A percentile compares a stretch with the other conserved stretches of the same genome.
These are phyloP conservation scores for Tetanocera ferruginea DNA, from an alignment of 2,888 invertebrate genomes.

Conservation along the genomic window DNA sequence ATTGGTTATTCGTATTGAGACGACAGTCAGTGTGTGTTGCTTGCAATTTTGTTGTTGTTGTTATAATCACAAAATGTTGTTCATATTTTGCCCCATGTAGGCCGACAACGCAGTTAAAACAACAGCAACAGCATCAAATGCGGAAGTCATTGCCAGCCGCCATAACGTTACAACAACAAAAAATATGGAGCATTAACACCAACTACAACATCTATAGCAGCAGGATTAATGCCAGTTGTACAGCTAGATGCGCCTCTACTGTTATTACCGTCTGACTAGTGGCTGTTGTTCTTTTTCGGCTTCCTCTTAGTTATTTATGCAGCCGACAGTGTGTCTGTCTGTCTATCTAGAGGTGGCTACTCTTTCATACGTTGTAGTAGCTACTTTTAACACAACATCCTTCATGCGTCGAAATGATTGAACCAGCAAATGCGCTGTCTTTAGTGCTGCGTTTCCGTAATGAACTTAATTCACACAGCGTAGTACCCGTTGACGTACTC, in stretches of 20 bases:
- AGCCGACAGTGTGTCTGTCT: slow-evolving; percentile 10
- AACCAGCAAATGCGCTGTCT: too few species aligned
- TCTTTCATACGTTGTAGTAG: slow-evolving; percentile 4
- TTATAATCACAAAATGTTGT: too few species aligned
- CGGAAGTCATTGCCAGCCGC: background rate
- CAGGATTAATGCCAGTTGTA: background rate
- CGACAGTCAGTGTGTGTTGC: too few species aligned
- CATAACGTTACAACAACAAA: slow-evolving; percentile 7
- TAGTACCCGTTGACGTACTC: too few species aligned
- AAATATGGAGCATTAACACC: slow-evolving; percentile 7
- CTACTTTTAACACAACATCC: background rate
- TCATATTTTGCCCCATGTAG: background rate
- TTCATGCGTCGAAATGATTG: background rate
- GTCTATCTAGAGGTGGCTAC: background rate
- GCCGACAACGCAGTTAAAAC: background rate
- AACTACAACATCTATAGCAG: background rate
- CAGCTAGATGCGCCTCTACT: background rate
- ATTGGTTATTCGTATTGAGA: too few species aligned
- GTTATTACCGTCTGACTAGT: background rate
- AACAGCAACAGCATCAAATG: background rate
- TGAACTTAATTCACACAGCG: too few species aligned
- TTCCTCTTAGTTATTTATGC: background rate
- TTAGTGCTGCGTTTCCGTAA: too few species aligned
- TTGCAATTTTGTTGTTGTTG: too few species aligned
- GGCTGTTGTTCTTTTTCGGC: background rate